phyloP scores from a whole-genome alignment of 2,113 vertebrate species.

The Ursus arctos region DNA sequence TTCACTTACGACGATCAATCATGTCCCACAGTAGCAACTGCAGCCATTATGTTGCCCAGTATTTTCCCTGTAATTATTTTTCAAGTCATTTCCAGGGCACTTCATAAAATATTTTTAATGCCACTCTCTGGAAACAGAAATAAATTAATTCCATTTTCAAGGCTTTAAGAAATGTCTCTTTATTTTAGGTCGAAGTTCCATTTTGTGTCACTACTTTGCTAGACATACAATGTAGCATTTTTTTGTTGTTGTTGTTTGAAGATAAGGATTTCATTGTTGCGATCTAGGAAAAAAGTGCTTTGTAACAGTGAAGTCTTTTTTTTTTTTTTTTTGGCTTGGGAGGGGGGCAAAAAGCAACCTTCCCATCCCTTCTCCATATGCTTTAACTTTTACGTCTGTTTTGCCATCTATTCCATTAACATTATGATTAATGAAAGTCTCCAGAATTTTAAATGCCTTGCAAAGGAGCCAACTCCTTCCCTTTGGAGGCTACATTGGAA shows the following conservation, averaged over 20 bases:
- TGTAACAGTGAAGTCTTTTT: background rate
- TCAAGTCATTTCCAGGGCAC: constrained; percentile 74
- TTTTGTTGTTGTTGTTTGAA: background rate
- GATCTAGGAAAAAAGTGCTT: background rate
- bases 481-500: constrained; percentile 23
- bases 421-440: constrained; percentile 52
- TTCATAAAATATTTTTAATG: constrained; percentile 74
- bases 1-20: constrained; percentile 67
- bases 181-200: constrained; percentile 30
- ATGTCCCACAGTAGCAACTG: constrained; percentile 46
- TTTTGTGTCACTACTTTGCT: constrained; percentile 14
- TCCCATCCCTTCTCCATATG: constrained; percentile 23
- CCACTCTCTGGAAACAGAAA: constrained; percentile 7
- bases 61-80: constrained; percentile 78
- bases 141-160: constrained; percentile 48
- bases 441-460: constrained; percentile 45
- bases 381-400: constrained; percentile 48
- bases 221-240: background rate
- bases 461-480: constrained; percentile 62
- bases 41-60: constrained; percentile 33
- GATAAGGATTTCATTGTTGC: constrained; percentile 4
- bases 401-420: background rate
- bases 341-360: background rate
- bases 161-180: constrained; percentile 41
- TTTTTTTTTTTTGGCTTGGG: background rate